phyloP scores from a whole-genome alignment of 2,113 vertebrate genomes.

The Cryptotis parvus region DNA sequence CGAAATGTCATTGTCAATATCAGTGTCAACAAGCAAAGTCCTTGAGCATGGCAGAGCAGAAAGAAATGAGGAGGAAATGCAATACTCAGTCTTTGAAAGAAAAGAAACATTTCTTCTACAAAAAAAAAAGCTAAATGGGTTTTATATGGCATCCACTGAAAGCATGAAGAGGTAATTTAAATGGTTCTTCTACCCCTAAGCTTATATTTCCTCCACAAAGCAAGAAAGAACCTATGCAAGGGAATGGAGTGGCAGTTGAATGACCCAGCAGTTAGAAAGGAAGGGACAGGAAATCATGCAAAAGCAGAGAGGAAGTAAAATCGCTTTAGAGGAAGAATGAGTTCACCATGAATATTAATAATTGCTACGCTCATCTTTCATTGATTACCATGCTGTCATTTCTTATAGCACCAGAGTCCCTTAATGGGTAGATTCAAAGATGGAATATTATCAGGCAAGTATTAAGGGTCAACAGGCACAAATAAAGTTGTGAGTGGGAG shows the following conservation, averaged over 20 bases:
- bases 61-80: neutral
- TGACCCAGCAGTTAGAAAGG: neutral
- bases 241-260: too few relatives aligned
- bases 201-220: neutral
- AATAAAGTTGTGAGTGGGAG: too few relatives aligned
- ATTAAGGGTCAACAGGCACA: too few relatives aligned
- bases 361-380: too few relatives aligned
- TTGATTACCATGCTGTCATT: too few relatives aligned
- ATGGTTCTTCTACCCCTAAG: neutral
- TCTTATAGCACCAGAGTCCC: too few relatives aligned
- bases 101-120: neutral
- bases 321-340: too few relatives aligned
- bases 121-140: too few relatives aligned
- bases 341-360: too few relatives aligned
- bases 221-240: neutral
- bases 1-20: neutral
- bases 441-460: too few relatives aligned
- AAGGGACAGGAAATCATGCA: neutral
- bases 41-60: neutral
- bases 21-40: neutral
- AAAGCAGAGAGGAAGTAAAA: neutral
- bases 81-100: neutral
- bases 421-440: too few relatives aligned
- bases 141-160: neutral
- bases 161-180: neutral